Evolutionary conservation across 2,113 vertebrate genomes (phyloP), one percentile per base, ranked within the genome.

Genomic region (Acrocephalus kingi): DNA sequence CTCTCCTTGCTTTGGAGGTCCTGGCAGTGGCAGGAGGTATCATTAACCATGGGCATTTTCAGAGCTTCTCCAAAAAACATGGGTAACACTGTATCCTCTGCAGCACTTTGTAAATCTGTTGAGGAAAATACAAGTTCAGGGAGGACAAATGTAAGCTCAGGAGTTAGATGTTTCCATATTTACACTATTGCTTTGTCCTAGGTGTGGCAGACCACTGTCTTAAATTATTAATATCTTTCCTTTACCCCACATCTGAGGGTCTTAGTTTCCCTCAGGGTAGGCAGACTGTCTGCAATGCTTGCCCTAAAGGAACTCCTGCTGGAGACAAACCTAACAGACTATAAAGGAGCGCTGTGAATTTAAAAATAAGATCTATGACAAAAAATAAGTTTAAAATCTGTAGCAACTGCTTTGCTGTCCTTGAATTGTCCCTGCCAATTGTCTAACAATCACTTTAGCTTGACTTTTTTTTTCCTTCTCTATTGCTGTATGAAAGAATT

Each of bases 241-340:
- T 91, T 95, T 95, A 79, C 83, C 90, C 88, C 88, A 84, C 90
- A 89, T 96, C 88, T 90, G 93, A 91, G 56, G 78, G 61, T 71
- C 84, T 95, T 82, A 92, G 73, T 90, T 96, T 89, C 85, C 94
- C 90, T 96, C 83, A 93, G 96, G 90, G 92, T 75, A 93, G 84
- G 86, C 58, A 79, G 80, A 58, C 90, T 90, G 72, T 94, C 79
- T 97, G 89, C 90, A 79, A 48, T 76, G 25, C 92, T 96, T 96
- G 92, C 90, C 90, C 90, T 97, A 43, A 86, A 95, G 94, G 90
- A 96, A 72, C 85, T 95, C 52, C 68, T 78, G 80, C 73, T 66
- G 28, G 92, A 94, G 80, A 94, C 66, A 92, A 92, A 82, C 73
- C 46, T 87, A 73, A 66, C 80, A 90, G 76, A 73, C 83, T 89